Base-by-base conservation (phyloP, 2,113 vertebrate species). In the Campylorhamphus procurvoides region DNA sequence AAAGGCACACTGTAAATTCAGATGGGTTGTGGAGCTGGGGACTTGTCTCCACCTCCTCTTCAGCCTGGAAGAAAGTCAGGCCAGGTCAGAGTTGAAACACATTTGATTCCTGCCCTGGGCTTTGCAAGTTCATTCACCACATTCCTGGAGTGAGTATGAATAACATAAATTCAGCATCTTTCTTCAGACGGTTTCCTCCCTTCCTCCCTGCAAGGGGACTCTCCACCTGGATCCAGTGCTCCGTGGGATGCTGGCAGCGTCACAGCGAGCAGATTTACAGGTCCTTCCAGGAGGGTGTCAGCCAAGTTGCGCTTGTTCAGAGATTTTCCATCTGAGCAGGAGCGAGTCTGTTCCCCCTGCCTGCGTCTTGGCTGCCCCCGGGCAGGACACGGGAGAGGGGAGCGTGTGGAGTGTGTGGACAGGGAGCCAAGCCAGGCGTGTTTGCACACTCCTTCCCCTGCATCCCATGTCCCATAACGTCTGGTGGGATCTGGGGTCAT, bases 391-490 rank as follows among this genome's bases (percentile, higher is more conserved):
- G 4, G 0, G 1, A 24, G 73, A 71, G 46, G 28, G 9, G n/a
- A 64, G 24, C 0, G 0, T 29, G 72, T 0, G 8, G 83, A 40
- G 27, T 1, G 0, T 33, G 80, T 1, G 3, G 76, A 23, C 3
- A 1, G 14, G 37, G 77, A 58, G 77, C 77, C 0, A 1, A 15
- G 55, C 76, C 0, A 1, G 12, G 7, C 0, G 3, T 5, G 22
- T 67, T 31, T 42, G 68, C 24, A 33, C 2, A 0, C 39, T 27
- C 7, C 0, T 37, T 87, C 22, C 58, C n/a, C 56, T 75, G n/a
- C 55, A 37, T 58, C 35, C 53, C 4, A 8, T 28, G 7, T 39
- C n/a, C 20, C 1, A 0, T 12, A 2, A 17, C 17, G 31, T 40
- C n/a, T 29, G n/a, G 9, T 24, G n/a, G 23, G 9, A 24, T 3